Evolutionary conservation across 2,888 invertebrate genomes (phyloP), one percentile per base, ranked within the genome.

Genomic region (Doris montereyensis): DNA sequence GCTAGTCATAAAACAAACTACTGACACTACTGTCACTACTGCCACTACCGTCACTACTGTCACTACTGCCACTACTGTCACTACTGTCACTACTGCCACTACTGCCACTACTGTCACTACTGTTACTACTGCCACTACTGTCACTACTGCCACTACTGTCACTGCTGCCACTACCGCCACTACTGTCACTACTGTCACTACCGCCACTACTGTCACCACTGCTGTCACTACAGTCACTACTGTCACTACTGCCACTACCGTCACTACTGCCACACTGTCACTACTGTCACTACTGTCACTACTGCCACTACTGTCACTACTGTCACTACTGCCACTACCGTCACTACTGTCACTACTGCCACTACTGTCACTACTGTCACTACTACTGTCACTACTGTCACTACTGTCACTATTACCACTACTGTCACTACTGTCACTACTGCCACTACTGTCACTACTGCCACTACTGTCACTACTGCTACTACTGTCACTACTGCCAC

Each of bases 171-270:
- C 41, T 73, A 73, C 41, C 57, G 24, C 41, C 57, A 73, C 41
- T 73, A 57, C 41, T 73, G 57, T 26, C 30, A 68, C 41, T 73
- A 73, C 41, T 73, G 24, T n/a, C 57, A 73, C 41, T 73, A 57
- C 41, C 57, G 57, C 41, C 57, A 73, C 41, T 73, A 73, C 52
- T 58, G 57, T n/a, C n/a, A 73, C 52, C n/a, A 57, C 75, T 26
- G 77, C 41, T 81, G 73, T 79, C 78, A 52, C 52, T 52, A 52
- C 52, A 10, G 13, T 13, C 13, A 52, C 52, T 52, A 52, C 52
- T 52, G 13, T 13, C 13, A 52, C 52, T 52, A 52, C 52, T 52
- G 13, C 52, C 52, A 52, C 52, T 13, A 52, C 52, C 52, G 13
- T 13, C 13, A 52, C 52, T 52, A 52, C 52, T 52, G 13, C 52